phyloP scores from a whole-genome alignment of 1,140 invertebrate species.

The Drosophila fuyamai region DNA sequence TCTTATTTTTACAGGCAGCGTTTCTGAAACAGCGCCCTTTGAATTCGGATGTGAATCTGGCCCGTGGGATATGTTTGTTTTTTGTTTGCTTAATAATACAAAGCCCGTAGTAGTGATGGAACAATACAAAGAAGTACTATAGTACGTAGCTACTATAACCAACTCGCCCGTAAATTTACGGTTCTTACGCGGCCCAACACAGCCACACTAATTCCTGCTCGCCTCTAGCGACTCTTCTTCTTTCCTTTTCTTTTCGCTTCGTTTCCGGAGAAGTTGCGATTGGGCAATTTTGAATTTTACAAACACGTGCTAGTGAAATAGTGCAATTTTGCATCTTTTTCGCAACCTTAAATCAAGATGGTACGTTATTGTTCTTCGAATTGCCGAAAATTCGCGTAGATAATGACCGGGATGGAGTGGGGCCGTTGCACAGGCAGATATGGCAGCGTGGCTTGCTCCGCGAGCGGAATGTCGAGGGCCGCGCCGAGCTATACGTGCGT shows the following conservation, averaged over 20 bases:
- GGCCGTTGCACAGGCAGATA: not conserved
- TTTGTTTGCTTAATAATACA: too few species aligned
- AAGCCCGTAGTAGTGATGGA: too few species aligned
- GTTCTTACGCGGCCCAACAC: not conserved
- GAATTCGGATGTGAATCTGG: too few species aligned
- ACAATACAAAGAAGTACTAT: too few species aligned
- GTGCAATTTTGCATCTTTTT: not conserved
- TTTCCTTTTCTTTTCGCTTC: too few species aligned
- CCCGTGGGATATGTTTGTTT: too few species aligned
- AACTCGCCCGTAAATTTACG: too few species aligned
- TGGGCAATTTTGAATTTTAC: not conserved
- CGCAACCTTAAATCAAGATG: conserved; percentile 1
- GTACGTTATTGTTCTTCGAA: not conserved
- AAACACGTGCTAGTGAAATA: too few species aligned
- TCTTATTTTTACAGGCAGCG: too few species aligned
- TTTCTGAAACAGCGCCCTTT: too few species aligned
- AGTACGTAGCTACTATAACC: too few species aligned
- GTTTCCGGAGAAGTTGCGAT: not conserved
- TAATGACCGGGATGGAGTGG: not conserved
- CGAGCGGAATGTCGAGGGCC: not conserved
- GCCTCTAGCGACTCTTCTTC: too few species aligned
- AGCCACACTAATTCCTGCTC: conserved; percentile 3
- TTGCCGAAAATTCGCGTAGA: not conserved
- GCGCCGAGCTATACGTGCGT: conserved; percentile 1
- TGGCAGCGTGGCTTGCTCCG: not conserved